Conservation (phyloP, 2,113 vertebrate genomes). For the Antidorcas marsupialis region DNA sequence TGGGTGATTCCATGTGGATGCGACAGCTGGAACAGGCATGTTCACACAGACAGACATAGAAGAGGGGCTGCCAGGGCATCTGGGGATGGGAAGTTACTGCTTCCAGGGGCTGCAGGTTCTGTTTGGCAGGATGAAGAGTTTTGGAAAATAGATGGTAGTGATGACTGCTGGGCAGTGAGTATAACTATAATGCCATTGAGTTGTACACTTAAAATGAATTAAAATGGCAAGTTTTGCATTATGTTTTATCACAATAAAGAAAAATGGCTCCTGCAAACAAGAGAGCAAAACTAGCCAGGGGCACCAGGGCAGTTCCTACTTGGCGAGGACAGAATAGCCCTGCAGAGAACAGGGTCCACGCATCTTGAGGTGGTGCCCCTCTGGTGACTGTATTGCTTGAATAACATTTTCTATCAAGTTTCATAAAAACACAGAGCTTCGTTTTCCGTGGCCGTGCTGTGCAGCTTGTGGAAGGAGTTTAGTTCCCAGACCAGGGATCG, state of each 20-base stretch:
- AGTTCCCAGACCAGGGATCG: background rate
- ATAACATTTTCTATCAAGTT: background rate
- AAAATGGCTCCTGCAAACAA: background rate
- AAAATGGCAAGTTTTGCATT: background rate
- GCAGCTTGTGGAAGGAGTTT: background rate
- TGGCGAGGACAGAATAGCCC: background rate
- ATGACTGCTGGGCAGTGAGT: background rate
- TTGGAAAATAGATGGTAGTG: background rate
- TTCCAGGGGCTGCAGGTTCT: background rate
- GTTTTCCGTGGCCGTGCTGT: accelerated
- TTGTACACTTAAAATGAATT: background rate
- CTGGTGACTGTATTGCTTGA: background rate
- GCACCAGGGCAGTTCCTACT: no score
- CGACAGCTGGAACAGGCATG: background rate
- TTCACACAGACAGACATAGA: background rate
- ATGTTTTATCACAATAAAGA: background rate
- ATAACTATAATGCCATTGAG: background rate
- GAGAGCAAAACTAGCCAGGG: background rate
- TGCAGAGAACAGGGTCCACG: accelerated
- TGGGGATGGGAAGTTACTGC: background rate
- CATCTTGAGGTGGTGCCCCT: accelerated
- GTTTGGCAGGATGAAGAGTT: background rate
- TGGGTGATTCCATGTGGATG: background rate
- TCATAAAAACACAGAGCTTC: background rate
- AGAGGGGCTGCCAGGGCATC: background rate